These are phyloP conservation scores for Chauna torquata DNA, from an alignment of 2,113 vertebrate genomes.

Conservation along the genomic window DNA sequence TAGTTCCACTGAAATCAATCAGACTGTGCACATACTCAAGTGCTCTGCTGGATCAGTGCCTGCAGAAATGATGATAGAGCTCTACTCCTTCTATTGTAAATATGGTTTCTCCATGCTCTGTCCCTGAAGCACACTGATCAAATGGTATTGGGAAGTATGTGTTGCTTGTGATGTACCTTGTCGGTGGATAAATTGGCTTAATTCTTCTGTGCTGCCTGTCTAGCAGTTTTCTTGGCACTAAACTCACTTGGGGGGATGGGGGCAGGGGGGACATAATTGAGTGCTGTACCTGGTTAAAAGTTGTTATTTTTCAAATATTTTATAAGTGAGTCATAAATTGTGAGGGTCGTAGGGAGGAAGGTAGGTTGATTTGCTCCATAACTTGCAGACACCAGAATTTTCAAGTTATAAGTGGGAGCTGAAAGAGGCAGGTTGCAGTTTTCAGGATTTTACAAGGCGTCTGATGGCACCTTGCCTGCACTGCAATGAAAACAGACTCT, in stretches of 20 bases:
- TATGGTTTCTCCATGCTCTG: neutral
- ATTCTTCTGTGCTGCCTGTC: neutral
- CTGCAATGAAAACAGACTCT: neutral
- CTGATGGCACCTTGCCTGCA: neutral
- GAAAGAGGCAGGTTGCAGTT: neutral
- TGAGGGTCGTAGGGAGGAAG: neutral
- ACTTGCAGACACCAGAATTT: neutral
- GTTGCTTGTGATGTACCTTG: neutral
- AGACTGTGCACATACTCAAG: neutral
- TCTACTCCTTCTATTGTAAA: neutral
- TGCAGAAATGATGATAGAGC: neutral
- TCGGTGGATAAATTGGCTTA: neutral
- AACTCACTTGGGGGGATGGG: neutral
- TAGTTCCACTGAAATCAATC: constrained; percentile 25
- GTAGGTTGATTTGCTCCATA: neutral
- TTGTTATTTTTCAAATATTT: neutral
- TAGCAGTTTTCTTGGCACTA: neutral
- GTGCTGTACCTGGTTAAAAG: neutral
- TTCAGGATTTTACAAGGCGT: neutral
- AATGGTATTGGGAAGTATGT: neutral
- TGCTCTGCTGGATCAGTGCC: constrained; percentile 31
- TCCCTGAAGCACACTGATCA: neutral
- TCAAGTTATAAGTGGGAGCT: neutral
- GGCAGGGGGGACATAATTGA: neutral
- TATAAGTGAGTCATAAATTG: neutral